Evolutionary conservation across 2,797 vertebrate species (phyloP), one percentile per base, ranked within the genome.

Genomic region (Choloepus didactylus): DNA sequence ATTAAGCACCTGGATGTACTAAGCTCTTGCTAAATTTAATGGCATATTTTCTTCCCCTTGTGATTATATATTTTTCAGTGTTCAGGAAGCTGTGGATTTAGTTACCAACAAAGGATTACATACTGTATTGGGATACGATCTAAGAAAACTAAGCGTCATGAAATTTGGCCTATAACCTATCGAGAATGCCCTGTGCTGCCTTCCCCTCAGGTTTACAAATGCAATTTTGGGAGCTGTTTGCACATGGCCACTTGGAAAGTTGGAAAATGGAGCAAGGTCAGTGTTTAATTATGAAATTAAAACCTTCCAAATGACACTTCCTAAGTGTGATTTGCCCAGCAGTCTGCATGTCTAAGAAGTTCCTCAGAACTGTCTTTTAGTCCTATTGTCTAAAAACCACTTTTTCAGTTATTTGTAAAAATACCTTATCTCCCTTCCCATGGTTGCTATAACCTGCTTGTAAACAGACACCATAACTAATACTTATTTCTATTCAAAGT

Each of bases 261-360:
- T 91, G 99, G 99, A 23, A 98, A 98, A 6, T 99, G 99, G 99
- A 99, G 98, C 97, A 98, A 99, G 99, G 99, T 99, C 69, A 96
- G 98, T 97, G 64, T 38, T 54, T 44, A 94, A 16, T 9, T 49
- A 44, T 80, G 49, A 96, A n/a, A 8, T 89, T 35, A 44, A 31
- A 94, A 86, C 46, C 62, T 80, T 77, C 29, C 14, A 44, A 31
- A 66, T 49, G 77, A 90, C 38, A 70, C 9, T 76, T 80, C 86
- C 31, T 46, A 80, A 31, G 18, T 69, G 4, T 75, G 23, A 18
- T 8, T n/a, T 69, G 1, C 19, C 31, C 59, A 10, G 8, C 44
- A 49, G 87, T 75, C 54, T 73, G 10, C 18, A 44, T 7, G 2
- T 21, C 54, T 70, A 82, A 60, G 35, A 69, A 38, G 15, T 66